Conservation (phyloP, 1,140 invertebrate species). For the Sitodiplosis mosellana region DNA sequence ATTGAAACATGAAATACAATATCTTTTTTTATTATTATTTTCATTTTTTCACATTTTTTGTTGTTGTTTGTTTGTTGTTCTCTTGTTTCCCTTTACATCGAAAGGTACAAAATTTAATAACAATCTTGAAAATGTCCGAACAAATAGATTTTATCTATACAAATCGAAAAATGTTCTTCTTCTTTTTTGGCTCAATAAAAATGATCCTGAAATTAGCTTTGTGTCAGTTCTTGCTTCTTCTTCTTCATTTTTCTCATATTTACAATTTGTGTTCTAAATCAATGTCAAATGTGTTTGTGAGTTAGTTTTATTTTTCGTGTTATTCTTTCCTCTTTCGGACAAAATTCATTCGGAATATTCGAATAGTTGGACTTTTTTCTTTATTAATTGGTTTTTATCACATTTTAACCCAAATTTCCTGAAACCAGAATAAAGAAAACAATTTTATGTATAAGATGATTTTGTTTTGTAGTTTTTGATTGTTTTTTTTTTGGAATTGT, state of each 20-base stretch:
- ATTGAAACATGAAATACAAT: too few species aligned
- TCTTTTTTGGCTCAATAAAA: not conserved
- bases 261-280: too few species aligned
- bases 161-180: conserved; percentile 1
- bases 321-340: not conserved
- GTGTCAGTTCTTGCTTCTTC: too few species aligned
- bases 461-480: conserved; percentile 3
- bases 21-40: too few species aligned
- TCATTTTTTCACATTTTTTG: too few species aligned
- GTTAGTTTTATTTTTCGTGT: too few species aligned
- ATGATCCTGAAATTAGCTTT: not conserved
- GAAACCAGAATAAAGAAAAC: not conserved
- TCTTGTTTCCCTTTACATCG: too few species aligned
- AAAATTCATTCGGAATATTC: not conserved
- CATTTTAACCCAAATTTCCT: conserved; percentile 2
- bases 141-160: not conserved
- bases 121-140: too few species aligned
- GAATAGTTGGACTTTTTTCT: not conserved
- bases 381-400: not conserved
- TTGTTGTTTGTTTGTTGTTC: too few species aligned
- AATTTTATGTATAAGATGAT: conserved; percentile 3
- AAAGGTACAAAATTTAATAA: too few species aligned
- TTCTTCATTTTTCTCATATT: too few species aligned
- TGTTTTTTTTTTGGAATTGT: conserved; percentile 1
- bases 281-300: too few species aligned